Conservation (phyloP, 2,113 vertebrate species). For the Spea bombifrons region DNA sequence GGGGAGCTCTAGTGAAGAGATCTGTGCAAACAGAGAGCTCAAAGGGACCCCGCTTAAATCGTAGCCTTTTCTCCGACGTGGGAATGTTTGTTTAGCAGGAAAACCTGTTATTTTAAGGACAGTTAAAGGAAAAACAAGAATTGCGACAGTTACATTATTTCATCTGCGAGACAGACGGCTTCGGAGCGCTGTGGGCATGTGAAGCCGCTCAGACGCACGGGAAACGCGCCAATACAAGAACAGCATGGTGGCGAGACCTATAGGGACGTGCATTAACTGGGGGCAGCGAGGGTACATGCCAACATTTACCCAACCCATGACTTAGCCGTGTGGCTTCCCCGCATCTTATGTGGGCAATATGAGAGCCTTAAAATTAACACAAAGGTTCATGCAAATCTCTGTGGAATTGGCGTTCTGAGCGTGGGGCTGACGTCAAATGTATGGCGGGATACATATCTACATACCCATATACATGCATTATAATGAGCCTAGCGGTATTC, state of each 20-base stretch:
- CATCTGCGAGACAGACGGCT: constrained; percentile 37
- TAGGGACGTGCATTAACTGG: background rate
- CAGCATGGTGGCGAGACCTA: background rate
- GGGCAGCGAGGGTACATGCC: background rate
- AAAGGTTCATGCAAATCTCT: too few relatives aligned
- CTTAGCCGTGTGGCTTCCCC: too few relatives aligned
- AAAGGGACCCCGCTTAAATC: constrained; percentile 73
- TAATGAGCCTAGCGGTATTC: too few relatives aligned
- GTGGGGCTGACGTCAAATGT: too few relatives aligned
- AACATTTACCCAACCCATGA: too few relatives aligned
- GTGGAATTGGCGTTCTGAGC: too few relatives aligned
- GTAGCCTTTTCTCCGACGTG: constrained; percentile 84
- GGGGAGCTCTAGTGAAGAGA: constrained; percentile 73
- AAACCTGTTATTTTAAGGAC: constrained; percentile 94
- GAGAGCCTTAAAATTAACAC: too few relatives aligned
- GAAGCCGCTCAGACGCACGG: constrained; percentile 34
- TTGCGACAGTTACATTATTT: constrained; percentile 38
- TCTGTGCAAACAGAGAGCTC: constrained; percentile 75
- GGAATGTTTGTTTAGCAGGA: constrained; percentile 97
- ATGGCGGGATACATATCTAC: too few relatives aligned
- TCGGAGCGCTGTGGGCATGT: background rate
- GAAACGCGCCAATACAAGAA: background rate
- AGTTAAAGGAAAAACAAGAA: constrained; percentile 57
- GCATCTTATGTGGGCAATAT: too few relatives aligned
- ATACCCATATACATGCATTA: too few relatives aligned